Evolutionary conservation across 2,888 invertebrate genomes (phyloP).

Genomic region (Phengaris alcon): DNA sequence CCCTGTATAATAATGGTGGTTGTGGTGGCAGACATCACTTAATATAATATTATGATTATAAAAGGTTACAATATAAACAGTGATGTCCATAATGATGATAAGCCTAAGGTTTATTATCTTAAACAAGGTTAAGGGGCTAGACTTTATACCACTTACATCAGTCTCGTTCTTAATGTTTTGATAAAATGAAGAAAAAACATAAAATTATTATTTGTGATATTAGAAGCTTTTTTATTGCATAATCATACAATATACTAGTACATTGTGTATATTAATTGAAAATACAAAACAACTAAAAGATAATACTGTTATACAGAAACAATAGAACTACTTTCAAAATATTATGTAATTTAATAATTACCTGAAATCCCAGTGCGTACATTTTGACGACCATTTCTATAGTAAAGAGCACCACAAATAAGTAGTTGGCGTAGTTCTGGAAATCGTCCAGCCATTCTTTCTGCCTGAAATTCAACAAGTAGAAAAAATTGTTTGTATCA

Average conservation of each 20-base stretch:
- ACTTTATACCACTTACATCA: background rate
- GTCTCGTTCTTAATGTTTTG: background rate
- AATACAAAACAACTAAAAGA: too few relatives aligned
- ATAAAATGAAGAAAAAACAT: background rate
- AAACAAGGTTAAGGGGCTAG: background rate
- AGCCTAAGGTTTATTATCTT: background rate
- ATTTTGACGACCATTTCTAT: conserved; percentile 99
- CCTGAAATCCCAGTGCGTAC: conserved; percentile 99
- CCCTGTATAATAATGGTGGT: too few relatives aligned
- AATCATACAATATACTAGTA: too few relatives aligned
- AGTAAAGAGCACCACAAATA: conserved; percentile 98
- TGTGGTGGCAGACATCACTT: too few relatives aligned
- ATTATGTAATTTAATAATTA: conserved; percentile 46
- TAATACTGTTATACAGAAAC: background rate
- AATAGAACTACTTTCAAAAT: background rate
- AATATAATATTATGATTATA: too few relatives aligned
- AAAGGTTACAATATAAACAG: background rate
- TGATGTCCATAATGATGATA: background rate
- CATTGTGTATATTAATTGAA: too few relatives aligned
- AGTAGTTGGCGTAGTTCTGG: conserved; percentile 96
- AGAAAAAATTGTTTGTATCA: too few relatives aligned
- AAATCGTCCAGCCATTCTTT: conserved; percentile 92
- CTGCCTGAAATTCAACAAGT: conserved; percentile 34
- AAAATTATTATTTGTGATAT: background rate
- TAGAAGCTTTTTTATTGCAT: too few relatives aligned